Percentiles rank a stretch among this genome's conserved stretches.
These are phyloP conservation scores for Bucorvus abyssinicus DNA, from an alignment of 2,797 vertebrate genomes.

Conservation along the genomic window DNA sequence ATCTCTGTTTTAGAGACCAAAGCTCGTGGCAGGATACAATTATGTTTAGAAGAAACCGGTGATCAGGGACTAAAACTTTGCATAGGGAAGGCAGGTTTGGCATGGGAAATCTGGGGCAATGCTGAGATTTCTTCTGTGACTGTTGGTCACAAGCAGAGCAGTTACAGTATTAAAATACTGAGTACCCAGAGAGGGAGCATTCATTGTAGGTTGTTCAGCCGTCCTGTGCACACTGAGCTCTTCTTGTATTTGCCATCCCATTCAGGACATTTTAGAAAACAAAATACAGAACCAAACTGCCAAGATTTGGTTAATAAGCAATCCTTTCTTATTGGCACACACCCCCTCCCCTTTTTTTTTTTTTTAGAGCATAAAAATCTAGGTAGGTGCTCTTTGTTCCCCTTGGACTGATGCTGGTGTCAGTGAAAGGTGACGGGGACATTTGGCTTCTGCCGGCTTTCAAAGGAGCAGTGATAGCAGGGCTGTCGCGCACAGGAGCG, in stretches of 20 bases:
- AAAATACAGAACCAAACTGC: not conserved
- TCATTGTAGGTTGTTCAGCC: not conserved
- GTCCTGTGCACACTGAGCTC: not conserved
- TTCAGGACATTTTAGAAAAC: not conserved
- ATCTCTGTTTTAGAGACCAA: constrained; percentile 22
- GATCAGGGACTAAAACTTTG: not conserved
- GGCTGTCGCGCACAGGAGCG: not conserved
- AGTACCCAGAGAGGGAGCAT: not conserved
- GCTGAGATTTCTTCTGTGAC: not conserved
- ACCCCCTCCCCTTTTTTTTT: accelerated
- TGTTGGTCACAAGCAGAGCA: not conserved
- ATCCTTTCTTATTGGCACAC: not conserved
- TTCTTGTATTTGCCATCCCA: not conserved
- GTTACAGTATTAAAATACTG: not conserved
- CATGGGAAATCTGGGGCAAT: not conserved
- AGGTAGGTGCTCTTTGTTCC: not conserved
- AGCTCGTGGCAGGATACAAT: constrained; percentile 5
- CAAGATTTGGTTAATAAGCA: not conserved
- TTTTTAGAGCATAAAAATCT: accelerated
- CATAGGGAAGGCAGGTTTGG: not conserved
- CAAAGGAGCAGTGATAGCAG: not conserved
- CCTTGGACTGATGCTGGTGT: not conserved
- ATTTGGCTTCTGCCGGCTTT: not conserved
- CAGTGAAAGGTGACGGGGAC: not conserved
- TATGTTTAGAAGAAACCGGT: constrained; percentile 4